Conservation (phyloP, 2,113 vertebrate species). For the Rousettus leschenaultii region DNA sequence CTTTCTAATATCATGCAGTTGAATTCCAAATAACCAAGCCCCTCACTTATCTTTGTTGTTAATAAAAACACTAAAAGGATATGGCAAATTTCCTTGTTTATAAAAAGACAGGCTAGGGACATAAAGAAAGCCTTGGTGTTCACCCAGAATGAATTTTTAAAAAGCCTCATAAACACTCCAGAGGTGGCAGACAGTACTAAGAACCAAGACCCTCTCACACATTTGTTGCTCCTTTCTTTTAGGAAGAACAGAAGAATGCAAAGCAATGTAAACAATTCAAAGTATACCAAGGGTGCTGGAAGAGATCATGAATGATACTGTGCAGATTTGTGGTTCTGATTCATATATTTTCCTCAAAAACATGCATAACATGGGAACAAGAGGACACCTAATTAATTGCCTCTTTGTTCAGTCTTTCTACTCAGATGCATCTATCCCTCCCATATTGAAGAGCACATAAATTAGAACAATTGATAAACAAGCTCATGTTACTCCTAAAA, state of each 20-base stretch:
- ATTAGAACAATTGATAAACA: neutral
- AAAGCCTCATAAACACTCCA: neutral
- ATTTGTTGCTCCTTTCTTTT: neutral
- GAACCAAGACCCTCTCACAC: neutral
- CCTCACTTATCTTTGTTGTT: neutral
- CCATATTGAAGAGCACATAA: neutral
- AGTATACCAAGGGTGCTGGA: neutral
- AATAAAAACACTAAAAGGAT: slow-evolving; percentile 15
- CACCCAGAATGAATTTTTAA: neutral
- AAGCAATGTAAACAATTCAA: neutral
- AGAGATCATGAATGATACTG: neutral
- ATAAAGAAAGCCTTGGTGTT: neutral
- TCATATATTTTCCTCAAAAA: neutral
- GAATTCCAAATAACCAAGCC: slow-evolving; percentile 30
- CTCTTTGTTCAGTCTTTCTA: neutral
- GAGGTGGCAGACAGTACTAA: neutral
- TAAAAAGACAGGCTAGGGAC: neutral
- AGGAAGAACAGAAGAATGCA: neutral
- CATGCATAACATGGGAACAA: neutral
- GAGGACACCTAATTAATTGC: neutral
- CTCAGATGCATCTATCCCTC: neutral
- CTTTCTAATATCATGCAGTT: neutral
- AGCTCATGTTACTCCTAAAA: neutral
- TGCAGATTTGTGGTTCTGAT: neutral
- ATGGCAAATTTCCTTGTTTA: neutral